Conservation (phyloP, 1,140 invertebrate species). For the Mya arenaria region DNA sequence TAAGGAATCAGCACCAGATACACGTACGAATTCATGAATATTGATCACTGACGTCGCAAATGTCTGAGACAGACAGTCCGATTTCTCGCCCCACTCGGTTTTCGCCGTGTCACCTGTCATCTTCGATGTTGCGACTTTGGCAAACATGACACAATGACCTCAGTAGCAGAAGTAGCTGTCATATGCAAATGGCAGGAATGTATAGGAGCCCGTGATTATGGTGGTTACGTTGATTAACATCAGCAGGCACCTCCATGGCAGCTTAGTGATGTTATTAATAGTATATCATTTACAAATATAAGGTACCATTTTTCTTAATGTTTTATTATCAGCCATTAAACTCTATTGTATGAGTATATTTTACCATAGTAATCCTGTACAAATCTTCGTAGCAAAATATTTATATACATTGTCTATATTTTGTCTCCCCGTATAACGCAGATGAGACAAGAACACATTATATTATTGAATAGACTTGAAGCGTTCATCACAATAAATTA, state of each 20-base stretch:
- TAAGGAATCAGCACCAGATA: conserved; percentile 47
- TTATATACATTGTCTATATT: no score
- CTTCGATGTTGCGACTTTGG: neutral
- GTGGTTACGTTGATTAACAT: conserved; percentile 12
- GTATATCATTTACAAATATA: no score
- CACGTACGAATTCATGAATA: conserved; percentile 40
- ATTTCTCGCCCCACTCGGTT: conserved; percentile 18
- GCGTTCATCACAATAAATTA: no score
- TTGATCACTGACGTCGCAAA: neutral
- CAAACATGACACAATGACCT: conserved; percentile 30
- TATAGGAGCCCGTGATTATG: conserved; percentile 47
- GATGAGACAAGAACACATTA: no score
- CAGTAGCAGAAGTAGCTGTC: conserved; percentile 18
- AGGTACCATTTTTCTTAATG: no score
- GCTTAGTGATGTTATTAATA: neutral
- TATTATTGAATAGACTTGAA: no score
- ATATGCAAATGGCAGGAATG: conserved; percentile 41
- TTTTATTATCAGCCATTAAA: no score
- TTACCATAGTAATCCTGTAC: no score
- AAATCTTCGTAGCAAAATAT: no score
- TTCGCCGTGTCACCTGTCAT: conserved; percentile 12
- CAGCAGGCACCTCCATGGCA: conserved; percentile 35
- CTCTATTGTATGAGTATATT: no score
- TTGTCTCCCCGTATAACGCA: no score
- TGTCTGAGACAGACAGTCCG: conserved; percentile 15